Evolutionary conservation across 2,797 vertebrate genomes (phyloP).

Genomic region (Chelon auratus): DNA sequence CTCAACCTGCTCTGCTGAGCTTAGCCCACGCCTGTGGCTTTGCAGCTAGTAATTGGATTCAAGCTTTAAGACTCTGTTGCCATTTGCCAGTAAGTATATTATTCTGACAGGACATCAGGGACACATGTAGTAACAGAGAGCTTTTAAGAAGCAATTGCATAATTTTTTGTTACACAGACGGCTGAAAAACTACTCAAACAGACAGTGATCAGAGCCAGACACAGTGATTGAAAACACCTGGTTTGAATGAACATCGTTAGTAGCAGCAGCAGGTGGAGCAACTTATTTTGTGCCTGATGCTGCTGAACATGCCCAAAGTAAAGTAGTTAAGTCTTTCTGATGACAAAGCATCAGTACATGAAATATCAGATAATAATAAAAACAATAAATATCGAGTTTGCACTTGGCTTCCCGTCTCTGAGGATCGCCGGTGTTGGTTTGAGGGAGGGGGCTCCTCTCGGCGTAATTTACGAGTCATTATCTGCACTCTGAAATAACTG

Average conservation of each 20-base stretch:
- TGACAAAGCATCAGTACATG: too few species aligned
- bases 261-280: too few species aligned
- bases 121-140: conserved; percentile 6
- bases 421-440: neutral
- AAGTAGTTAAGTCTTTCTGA: too few species aligned
- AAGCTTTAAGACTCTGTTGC: conserved; percentile 65
- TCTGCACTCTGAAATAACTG: conserved; percentile 52
- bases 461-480: conserved; percentile 40
- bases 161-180: neutral
- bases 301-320: too few species aligned
- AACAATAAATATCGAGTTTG: too few species aligned
- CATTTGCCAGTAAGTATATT: conserved; percentile 43
- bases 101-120: conserved; percentile 26
- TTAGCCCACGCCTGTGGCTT: conserved; percentile 65
- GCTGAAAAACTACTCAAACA: neutral
- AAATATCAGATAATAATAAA: too few species aligned
- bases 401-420: too few species aligned
- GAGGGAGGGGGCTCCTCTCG: conserved; percentile 1
- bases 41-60: conserved; percentile 82
- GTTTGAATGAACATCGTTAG: too few species aligned
- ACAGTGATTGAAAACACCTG: too few species aligned
- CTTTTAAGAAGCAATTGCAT: conserved; percentile 6
- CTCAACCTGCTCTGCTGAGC: conserved; percentile 38
- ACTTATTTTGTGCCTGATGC: too few species aligned
- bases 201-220: too few species aligned